phyloP scores from a whole-genome alignment of 2,888 invertebrate species.

The Platycheirus albimanus region DNA sequence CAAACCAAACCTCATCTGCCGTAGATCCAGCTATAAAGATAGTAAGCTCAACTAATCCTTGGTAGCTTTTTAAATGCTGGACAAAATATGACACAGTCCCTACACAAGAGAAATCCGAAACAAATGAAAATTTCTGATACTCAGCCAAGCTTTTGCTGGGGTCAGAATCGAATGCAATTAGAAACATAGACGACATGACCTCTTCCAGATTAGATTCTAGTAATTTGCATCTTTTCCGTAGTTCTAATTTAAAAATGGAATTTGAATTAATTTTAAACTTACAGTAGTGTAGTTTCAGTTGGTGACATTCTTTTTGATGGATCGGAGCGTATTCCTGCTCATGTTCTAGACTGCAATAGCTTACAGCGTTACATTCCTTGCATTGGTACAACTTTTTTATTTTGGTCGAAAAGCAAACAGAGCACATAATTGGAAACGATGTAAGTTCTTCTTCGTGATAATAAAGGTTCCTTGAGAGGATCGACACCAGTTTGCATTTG shows the following conservation, averaged over 20 bases:
- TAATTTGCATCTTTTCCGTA: slow-evolving; percentile 50
- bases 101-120: slow-evolving; percentile 78
- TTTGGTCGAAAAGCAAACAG: slow-evolving; percentile 76
- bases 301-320: slow-evolving; percentile 76
- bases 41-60: slow-evolving; percentile 55
- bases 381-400: slow-evolving; percentile 74
- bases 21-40: slow-evolving; percentile 77
- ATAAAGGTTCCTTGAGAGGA: slow-evolving; percentile 71
- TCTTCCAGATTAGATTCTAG: slow-evolving; percentile 73
- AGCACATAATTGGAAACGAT: slow-evolving; percentile 78
- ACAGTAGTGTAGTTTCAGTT: slow-evolving; percentile 77
- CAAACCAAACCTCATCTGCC: slow-evolving; percentile 76
- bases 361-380: slow-evolving; percentile 75
- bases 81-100: slow-evolving; percentile 77
- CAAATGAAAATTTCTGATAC: slow-evolving; percentile 77
- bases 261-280: slow-evolving; percentile 75
- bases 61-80: slow-evolving; percentile 56
- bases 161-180: slow-evolving; percentile 57
- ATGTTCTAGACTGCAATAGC: slow-evolving; percentile 78
- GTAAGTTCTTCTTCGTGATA: slow-evolving; percentile 77
- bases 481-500: slow-evolving; percentile 75
- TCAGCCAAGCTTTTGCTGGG: slow-evolving; percentile 71
- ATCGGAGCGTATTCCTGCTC: slow-evolving; percentile 59
- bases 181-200: slow-evolving; percentile 74
- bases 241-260: slow-evolving; percentile 38